Conservation (phyloP, 2,113 vertebrate species). For the Catharus bicknelli region DNA sequence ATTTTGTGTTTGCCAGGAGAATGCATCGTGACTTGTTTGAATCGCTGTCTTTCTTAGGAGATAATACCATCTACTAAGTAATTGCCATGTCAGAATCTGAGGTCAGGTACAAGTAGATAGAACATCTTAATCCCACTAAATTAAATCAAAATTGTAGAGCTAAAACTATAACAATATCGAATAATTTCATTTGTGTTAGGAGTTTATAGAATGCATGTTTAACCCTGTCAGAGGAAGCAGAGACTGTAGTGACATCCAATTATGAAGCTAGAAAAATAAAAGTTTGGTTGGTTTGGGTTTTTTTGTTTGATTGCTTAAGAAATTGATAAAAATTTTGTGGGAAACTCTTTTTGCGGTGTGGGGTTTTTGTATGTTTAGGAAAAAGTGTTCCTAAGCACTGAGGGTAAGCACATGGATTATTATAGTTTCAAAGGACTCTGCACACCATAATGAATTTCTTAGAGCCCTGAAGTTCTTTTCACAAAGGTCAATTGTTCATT, state of each 20-base stretch:
- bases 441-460: neutral
- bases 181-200: neutral
- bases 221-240: neutral
- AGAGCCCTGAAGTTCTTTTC: conserved; percentile 4
- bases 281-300: neutral
- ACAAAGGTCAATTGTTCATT: neutral
- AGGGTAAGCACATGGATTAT: neutral
- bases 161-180: neutral
- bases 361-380: neutral
- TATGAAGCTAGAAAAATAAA: neutral
- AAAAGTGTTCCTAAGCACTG: neutral
- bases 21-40: neutral
- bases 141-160: neutral
- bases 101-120: neutral
- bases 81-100: neutral
- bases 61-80: neutral
- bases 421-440: neutral
- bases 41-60: neutral
- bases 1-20: neutral
- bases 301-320: neutral
- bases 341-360: accelerated
- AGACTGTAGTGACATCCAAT: neutral
- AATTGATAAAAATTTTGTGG: neutral
- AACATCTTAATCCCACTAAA: neutral
- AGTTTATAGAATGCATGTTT: neutral